Evolutionary conservation across 2,888 invertebrate genomes (phyloP), one percentile per base, ranked within the genome.

Genomic region (Eupithecia vulgata): DNA sequence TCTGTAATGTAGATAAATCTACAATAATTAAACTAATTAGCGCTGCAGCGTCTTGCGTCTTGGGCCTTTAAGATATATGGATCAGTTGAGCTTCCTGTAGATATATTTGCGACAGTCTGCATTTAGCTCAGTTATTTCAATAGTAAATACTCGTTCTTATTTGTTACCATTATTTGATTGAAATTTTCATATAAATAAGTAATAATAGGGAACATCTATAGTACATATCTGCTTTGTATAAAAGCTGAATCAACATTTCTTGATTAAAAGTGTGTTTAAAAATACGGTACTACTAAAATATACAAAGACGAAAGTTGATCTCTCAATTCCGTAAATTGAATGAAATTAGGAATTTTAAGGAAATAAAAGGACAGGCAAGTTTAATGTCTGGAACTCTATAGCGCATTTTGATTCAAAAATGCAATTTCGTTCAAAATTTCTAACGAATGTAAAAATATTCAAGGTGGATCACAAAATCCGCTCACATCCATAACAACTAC

Each of bases 401-500:
- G n/a, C 48, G 10, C 21, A 4, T 52, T 21, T 52, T 21, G 48
- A 52, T 52, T 17, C 34, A 25, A 25, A 17, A 48, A 21, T 8
- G 21, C 3, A 17, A 61, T 61, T 61, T 61, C 61, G 34, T 61
- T 34, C 61, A 34, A 61, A 17, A 61, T 61, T 61, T 75, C 75
- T 17, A 30, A 61, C 30, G 7, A 61, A 61, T 61, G 30, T 61
- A 34, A 61, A 64, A 37, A 37, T 64, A 64, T 64, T 61, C 67
- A 59, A 35, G 15, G 21, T 34, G 30, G 64, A 64, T 72, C 61
- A 70, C 70, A 57, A 52, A 73, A 59, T 69, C 69, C 61, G 67
- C 57, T 70, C 68, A 68, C 40, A 71, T 69, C 34, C 69, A 75
- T 72, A 68, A 65, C 74, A 68, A 67, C 73, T 37, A 70, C 57